Conservation (phyloP, 2,888 invertebrate species). For the Craniophora ligustri region DNA sequence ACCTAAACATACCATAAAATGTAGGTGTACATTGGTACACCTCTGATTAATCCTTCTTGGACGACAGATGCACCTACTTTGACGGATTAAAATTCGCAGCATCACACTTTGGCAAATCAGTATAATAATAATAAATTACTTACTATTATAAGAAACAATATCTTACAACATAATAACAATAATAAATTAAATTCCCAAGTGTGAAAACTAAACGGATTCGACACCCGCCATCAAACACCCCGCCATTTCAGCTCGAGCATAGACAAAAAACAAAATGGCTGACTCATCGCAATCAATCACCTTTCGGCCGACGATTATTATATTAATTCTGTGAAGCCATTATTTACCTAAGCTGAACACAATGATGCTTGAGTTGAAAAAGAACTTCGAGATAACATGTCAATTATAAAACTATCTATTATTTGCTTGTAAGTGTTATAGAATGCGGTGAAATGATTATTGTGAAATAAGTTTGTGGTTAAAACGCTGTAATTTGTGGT, state of each 20-base stretch:
- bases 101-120: no score
- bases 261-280: constrained; percentile 70
- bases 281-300: constrained; percentile 86
- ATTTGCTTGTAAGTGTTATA: constrained; percentile 67
- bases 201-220: constrained; percentile 54
- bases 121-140: background rate
- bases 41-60: no score
- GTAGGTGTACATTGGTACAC: no score
- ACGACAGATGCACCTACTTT: no score
- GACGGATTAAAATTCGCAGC: no score
- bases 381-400: constrained; percentile 80
- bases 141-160: background rate
- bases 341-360: constrained; percentile 85
- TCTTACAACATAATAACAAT: background rate
- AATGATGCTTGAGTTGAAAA: constrained; percentile 74
- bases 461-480: constrained; percentile 15
- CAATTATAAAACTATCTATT: constrained; percentile 84
- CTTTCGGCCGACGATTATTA: constrained; percentile 84
- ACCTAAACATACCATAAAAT: no score
- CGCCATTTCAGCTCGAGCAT: constrained; percentile 45
- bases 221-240: constrained; percentile 55
- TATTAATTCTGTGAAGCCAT: constrained; percentile 83
- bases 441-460: constrained; percentile 64
- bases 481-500: constrained; percentile 20
- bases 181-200: constrained; percentile 37